A percentile compares a stretch with the other conserved stretches of the same genome.
Conservation (phyloP, 1,140 invertebrate species). For the Neotoxoptera formosana region DNA sequence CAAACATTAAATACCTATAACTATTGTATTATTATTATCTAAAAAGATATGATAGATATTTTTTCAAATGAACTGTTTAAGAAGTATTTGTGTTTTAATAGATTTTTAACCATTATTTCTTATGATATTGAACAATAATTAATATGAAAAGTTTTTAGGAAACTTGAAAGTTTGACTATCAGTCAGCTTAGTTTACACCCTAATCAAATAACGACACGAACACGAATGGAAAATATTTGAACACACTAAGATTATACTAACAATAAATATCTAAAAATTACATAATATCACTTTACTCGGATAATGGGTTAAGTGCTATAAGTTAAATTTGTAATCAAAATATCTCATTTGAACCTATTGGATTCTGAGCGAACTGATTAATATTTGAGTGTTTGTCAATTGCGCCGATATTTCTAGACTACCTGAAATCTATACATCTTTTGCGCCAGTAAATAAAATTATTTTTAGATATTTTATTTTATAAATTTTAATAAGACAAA, state of each 20-base stretch:
- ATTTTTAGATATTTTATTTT: no score
- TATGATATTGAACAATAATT: background rate
- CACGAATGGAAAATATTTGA: background rate
- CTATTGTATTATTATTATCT: background rate
- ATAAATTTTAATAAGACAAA: no score
- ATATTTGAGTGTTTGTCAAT: no score
- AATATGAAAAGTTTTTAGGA: background rate
- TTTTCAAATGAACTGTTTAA: background rate
- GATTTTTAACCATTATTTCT: background rate
- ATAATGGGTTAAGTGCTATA: background rate
- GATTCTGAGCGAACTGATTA: no score
- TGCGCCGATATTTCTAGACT: no score
- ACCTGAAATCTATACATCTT: no score
- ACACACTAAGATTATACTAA: background rate
- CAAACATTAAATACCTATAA: background rate
- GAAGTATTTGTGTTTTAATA: background rate
- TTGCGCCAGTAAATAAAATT: no score
- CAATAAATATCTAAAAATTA: background rate
- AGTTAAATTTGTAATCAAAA: no score
- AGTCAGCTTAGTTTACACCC: no score
- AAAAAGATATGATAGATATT: background rate
- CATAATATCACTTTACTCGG: background rate
- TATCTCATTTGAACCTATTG: no score
- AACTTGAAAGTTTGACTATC: background rate
- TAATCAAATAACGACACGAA: background rate